Conservation (phyloP, 2,797 vertebrate genomes). For the Melanotaenia maccullochi region DNA sequence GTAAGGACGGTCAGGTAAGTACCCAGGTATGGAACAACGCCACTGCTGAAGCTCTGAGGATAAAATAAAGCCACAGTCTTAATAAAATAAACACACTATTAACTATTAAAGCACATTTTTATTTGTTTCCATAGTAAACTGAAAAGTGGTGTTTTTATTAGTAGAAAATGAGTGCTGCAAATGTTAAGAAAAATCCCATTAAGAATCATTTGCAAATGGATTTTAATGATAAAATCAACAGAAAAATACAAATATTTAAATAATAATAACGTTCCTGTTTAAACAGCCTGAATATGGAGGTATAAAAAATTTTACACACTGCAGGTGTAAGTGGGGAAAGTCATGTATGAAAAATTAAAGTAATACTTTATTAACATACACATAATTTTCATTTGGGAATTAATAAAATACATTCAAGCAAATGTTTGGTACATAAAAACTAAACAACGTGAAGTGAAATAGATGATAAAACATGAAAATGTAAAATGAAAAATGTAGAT, state of each 20-base stretch:
- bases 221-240: neutral
- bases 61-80: constrained; percentile 17
- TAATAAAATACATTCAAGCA: neutral
- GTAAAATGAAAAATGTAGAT: neutral
- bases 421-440: neutral
- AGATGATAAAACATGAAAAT: constrained; percentile 17
- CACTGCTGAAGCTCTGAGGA: constrained; percentile 64
- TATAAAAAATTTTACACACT: constrained; percentile 35
- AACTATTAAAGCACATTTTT: neutral
- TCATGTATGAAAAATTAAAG: too few relatives aligned
- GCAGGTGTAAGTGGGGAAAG: neutral
- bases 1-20: constrained; percentile 91
- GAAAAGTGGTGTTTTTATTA: neutral
- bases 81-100: neutral
- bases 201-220: too few relatives aligned
- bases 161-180: too few relatives aligned
- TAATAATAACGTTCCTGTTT: neutral
- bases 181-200: too few relatives aligned
- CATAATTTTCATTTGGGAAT: too few relatives aligned
- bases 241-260: neutral
- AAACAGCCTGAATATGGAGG: constrained; percentile 14
- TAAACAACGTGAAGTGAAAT: constrained; percentile 43
- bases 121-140: neutral
- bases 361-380: too few relatives aligned
- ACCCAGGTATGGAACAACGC: constrained; percentile 89